phyloP scores from a whole-genome alignment of 30 jellyfish, hydroid and myxozoan genomes.

The Turritopsis dohrnii region DNA sequence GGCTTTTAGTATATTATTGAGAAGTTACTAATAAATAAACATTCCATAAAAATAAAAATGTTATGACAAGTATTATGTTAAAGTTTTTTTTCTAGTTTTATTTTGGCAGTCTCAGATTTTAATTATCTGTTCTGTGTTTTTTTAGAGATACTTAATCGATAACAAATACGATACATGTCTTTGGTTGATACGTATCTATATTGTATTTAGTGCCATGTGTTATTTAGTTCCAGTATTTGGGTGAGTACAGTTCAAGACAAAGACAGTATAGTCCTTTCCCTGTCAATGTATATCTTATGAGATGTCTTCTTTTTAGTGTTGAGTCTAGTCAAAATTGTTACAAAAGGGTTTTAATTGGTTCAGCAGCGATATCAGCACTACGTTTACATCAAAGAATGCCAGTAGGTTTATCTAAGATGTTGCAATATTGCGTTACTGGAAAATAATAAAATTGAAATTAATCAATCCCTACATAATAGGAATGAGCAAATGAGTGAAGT shows the following conservation, averaged over 20 bases:
- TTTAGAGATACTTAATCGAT: neutral
- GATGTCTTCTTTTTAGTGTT: conserved; percentile 37
- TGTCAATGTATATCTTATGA: neutral
- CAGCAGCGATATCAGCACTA: conserved; percentile 88
- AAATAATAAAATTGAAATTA: no score
- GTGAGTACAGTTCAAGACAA: conserved; percentile 35
- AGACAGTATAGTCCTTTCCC: neutral
- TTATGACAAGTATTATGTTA: no score
- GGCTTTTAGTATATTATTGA: no score
- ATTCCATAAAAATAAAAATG: no score
- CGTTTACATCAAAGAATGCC: conserved; percentile 96
- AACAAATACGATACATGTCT: conserved; percentile 13
- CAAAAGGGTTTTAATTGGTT: conserved; percentile 71
- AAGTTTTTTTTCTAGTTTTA: no score
- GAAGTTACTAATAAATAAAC: no score
- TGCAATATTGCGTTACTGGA: no score
- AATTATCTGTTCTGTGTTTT: no score
- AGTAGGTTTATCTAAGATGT: no score
- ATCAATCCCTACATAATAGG: no score
- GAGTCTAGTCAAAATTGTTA: conserved; percentile 58
- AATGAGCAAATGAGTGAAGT: no score
- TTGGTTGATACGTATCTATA: conserved; percentile 70
- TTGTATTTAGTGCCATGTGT: conserved; percentile 61
- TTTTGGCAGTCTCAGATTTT: no score
- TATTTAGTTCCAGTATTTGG: conserved; percentile 70